Evolutionary conservation across 2,888 invertebrate genomes (phyloP).

Genomic region (Arctia plantaginis): DNA sequence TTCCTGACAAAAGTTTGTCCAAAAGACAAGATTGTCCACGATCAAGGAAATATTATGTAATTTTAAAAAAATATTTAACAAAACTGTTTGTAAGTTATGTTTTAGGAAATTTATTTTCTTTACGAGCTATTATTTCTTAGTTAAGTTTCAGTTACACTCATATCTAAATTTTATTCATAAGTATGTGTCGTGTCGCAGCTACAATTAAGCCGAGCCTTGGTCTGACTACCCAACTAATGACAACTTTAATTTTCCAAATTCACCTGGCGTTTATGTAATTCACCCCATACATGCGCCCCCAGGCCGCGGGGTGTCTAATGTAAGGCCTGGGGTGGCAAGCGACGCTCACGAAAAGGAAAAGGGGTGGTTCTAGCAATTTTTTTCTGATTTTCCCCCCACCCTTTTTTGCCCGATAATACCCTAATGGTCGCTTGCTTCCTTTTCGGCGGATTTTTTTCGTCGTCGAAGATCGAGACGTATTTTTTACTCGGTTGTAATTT

Average conservation of each 20-base stretch:
- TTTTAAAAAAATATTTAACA: neutral
- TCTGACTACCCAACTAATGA: slow-evolving; percentile 47
- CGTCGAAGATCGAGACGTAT: slow-evolving; percentile 82
- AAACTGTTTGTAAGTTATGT: neutral
- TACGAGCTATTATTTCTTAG: neutral
- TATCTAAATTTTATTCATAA: slow-evolving; percentile 44
- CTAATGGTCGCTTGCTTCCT: slow-evolving; percentile 86
- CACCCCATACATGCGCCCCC: slow-evolving; percentile 74
- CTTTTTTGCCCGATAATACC: slow-evolving; percentile 82
- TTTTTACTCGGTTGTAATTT: slow-evolving; percentile 82
- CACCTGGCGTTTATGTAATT: slow-evolving; percentile 84
- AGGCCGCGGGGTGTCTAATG: slow-evolving; percentile 74
- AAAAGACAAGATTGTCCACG: neutral
- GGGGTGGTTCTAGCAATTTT: slow-evolving; percentile 84
- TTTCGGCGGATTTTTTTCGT: slow-evolving; percentile 79
- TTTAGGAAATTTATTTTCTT: slow-evolving; percentile 6
- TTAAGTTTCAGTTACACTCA: slow-evolving; percentile 17
- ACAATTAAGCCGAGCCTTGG: slow-evolving; percentile 52
- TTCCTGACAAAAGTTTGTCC: neutral
- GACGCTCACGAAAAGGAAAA: slow-evolving; percentile 83
- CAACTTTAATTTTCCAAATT: slow-evolving; percentile 85
- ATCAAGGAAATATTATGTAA: neutral
- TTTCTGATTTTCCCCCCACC: slow-evolving; percentile 83
- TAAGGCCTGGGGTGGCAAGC: slow-evolving; percentile 75
- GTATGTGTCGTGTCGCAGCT: slow-evolving; percentile 45